Conservation (phyloP, 2,113 vertebrate species). For the Propithecus coquereli region DNA sequence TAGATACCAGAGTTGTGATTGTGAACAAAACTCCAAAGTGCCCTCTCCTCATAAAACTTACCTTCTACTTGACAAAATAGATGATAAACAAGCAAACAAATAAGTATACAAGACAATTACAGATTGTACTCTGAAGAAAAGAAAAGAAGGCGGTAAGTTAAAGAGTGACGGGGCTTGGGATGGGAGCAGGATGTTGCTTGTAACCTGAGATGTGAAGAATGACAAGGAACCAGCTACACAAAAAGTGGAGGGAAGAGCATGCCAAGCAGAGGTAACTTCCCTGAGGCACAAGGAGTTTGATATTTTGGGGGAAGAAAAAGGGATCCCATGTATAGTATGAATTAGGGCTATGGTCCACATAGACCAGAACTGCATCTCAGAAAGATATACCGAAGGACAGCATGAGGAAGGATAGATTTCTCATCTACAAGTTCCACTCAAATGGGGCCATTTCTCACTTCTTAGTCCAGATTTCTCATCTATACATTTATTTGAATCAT, state of each 20-base stretch:
- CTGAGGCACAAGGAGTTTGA: neutral
- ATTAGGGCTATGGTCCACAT: neutral
- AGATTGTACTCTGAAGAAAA: neutral
- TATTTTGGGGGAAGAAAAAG: neutral
- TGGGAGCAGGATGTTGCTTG: neutral
- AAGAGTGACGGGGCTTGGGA: neutral
- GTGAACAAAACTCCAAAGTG: neutral
- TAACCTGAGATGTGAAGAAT: neutral
- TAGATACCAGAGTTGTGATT: neutral
- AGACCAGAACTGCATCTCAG: neutral
- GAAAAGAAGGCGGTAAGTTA: neutral
- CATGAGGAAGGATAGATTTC: neutral
- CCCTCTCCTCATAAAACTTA: neutral
- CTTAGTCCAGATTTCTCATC: neutral
- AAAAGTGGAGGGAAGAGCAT: neutral
- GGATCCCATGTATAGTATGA: neutral
- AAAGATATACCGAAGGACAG: neutral
- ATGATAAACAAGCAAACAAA: neutral
- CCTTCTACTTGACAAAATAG: neutral
- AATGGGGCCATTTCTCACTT: neutral
- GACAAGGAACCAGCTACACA: neutral
- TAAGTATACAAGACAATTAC: neutral
- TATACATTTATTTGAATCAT: neutral
- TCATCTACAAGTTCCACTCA: neutral
- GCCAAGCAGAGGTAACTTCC: neutral